A percentile compares a stretch with the other conserved stretches of the same genome.
These are phyloP conservation scores for Brachypterus glaber DNA, from an alignment of 2,888 invertebrate genomes.

Conservation along the genomic window DNA sequence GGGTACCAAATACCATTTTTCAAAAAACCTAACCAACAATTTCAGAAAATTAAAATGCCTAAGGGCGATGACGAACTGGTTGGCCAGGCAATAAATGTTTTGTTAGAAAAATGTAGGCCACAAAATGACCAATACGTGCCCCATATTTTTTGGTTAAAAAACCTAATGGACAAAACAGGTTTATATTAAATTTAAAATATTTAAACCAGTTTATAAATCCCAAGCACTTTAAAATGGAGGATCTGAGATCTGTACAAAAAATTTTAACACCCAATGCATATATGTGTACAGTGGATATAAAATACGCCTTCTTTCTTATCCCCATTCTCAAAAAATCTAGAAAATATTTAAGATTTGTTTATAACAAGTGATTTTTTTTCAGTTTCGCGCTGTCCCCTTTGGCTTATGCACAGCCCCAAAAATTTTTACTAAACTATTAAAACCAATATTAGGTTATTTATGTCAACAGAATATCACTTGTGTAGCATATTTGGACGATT, in stretches of 20 bases:
- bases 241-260: constrained; percentile 5
- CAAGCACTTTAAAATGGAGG: constrained; percentile 12
- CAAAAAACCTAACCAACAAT: too few relatives aligned
- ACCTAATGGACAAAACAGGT: constrained; percentile 1
- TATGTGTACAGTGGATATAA: constrained; percentile 6
- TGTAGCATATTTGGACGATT: constrained; percentile 11
- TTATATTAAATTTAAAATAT: constrained; percentile 7
- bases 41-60: too few relatives aligned
- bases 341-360: constrained; percentile 6
- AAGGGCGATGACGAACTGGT: too few relatives aligned
- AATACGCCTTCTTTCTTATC: constrained; percentile 6
- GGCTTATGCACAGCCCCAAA: constrained; percentile 11
- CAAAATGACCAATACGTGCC: background rate
- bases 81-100: too few relatives aligned
- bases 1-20: too few relatives aligned
- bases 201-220: constrained; percentile 7
- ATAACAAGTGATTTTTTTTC: constrained; percentile 4
- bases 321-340: background rate
- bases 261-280: too few relatives aligned
- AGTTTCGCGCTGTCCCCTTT: constrained; percentile 11
- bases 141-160: constrained; percentile 4
- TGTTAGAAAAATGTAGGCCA: constrained; percentile 3
- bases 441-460: constrained; percentile 5
- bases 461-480: too few relatives aligned
- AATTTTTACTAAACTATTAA: too few relatives aligned